Evolutionary conservation across 1,140 invertebrate genomes (phyloP).

Genomic region (Frieseomelitta varia): DNA sequence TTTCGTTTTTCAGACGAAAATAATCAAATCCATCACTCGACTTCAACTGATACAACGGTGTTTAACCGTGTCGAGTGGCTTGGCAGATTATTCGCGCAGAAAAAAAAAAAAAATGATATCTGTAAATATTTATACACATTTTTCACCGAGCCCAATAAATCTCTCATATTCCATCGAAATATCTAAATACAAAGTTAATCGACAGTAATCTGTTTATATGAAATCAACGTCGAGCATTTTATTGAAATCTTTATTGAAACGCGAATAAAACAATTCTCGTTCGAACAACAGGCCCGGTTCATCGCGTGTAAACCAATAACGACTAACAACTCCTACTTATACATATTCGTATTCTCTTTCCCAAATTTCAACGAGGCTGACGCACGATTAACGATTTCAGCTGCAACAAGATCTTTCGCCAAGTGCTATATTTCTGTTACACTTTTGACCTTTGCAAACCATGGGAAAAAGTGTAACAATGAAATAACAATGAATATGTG

Average conservation of each 20-base stretch:
- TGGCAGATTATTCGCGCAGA: not conserved
- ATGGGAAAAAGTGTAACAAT: too few relatives aligned
- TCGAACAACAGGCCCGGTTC: not conserved
- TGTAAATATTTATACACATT: not conserved
- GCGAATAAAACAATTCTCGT: not conserved
- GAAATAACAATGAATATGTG: too few relatives aligned
- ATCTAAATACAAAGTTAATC: not conserved
- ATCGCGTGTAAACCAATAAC: not conserved
- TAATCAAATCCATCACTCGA: not conserved
- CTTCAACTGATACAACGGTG: not conserved
- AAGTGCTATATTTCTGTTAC: too few relatives aligned
- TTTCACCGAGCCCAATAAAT: not conserved
- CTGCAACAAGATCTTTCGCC: too few relatives aligned
- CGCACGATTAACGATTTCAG: not conserved
- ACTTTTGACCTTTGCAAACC: too few relatives aligned
- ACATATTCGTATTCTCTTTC: not conserved
- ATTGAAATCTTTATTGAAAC: not conserved
- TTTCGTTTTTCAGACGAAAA: not conserved
- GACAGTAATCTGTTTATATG: not conserved
- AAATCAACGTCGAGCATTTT: too few relatives aligned
- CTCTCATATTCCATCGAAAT: not conserved
- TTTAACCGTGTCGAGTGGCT: not conserved
- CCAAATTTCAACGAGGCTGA: not conserved
- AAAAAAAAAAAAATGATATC: not conserved
- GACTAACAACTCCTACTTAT: not conserved